A percentile compares a stretch with the other conserved stretches of the same genome.
These are phyloP conservation scores for Nasonia longicornis DNA, from an alignment of 1,140 invertebrate genomes.

Conservation along the genomic window DNA sequence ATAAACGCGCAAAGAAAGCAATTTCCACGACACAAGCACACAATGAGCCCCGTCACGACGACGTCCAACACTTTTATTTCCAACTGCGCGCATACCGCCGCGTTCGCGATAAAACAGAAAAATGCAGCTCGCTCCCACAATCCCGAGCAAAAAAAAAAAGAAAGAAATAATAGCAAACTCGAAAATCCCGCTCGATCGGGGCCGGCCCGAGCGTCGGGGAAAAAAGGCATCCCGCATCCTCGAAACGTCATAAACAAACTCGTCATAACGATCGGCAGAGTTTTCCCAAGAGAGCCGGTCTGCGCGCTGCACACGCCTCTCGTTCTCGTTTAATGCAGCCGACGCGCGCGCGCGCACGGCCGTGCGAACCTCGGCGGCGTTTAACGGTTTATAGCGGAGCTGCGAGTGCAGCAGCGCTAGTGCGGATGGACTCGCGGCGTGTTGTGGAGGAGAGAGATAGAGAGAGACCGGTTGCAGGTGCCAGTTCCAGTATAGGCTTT, in stretches of 20 bases:
- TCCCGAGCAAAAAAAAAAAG: no score
- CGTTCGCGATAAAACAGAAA: not conserved
- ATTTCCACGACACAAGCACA: not conserved
- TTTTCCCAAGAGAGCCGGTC: not conserved
- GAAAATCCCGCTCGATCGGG: not conserved
- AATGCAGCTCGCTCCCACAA: no score
- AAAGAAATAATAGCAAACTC: not conserved
- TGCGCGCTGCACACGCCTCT: not conserved
- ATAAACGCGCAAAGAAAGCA: not conserved
- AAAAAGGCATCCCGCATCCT: not conserved
- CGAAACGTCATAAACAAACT: conserved; percentile 3
- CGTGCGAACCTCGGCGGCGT: conserved; percentile 27
- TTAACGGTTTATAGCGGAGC: conserved; percentile 8
- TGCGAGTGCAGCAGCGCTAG: not conserved
- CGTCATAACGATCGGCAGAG: not conserved
- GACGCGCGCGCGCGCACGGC: not conserved
- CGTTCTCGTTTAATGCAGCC: conserved; percentile 16
- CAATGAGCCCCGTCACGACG: no score
- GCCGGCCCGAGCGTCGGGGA: not conserved
- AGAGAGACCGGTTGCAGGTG: not conserved
- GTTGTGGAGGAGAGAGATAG: no score
- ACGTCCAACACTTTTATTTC: not conserved
- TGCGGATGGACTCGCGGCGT: not conserved
- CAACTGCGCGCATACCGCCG: not conserved
- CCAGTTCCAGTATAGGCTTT: not conserved